Conservation (phyloP, 2,797 vertebrate genomes). For the Lophius americanus region DNA sequence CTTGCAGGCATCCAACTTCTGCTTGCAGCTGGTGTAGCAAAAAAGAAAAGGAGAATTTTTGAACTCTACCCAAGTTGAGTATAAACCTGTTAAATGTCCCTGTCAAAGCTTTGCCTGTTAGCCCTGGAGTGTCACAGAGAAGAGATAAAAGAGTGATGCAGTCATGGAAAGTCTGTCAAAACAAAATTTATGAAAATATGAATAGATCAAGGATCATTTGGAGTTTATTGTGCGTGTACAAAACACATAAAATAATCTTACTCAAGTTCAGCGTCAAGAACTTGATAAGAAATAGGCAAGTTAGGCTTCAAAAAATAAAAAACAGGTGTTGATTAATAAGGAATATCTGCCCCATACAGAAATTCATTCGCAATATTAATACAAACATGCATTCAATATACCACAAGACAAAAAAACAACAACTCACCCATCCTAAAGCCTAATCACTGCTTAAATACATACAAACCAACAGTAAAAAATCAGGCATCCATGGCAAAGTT, state of each 20-base stretch:
- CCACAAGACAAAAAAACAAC: conserved; percentile 1
- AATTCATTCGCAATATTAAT: background rate
- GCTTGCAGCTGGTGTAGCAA: conserved; percentile 80
- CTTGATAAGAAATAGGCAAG: conserved; percentile 24
- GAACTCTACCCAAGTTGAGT: background rate
- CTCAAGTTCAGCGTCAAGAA: background rate
- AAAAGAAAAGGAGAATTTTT: background rate
- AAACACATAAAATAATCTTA: background rate
- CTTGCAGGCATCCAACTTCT: conserved; percentile 82
- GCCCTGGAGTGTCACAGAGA: background rate
- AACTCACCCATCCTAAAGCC: background rate
- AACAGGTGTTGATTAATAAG: conserved; percentile 15
- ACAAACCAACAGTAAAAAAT: conserved; percentile 7
- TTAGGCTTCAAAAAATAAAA: conserved; percentile 12
- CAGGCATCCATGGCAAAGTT: background rate
- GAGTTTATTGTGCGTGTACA: background rate
- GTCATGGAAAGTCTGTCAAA: conserved; percentile 13
- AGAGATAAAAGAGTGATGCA: background rate
- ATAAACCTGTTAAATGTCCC: background rate
- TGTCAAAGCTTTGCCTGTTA: background rate
- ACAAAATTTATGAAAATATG: background rate
- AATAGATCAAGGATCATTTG: background rate
- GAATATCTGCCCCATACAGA: conserved; percentile 1
- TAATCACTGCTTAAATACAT: background rate
- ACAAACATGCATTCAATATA: background rate